phyloP scores from a whole-genome alignment of 53 echinoderm and acorn worm species.

The Astropecten irregularis region DNA sequence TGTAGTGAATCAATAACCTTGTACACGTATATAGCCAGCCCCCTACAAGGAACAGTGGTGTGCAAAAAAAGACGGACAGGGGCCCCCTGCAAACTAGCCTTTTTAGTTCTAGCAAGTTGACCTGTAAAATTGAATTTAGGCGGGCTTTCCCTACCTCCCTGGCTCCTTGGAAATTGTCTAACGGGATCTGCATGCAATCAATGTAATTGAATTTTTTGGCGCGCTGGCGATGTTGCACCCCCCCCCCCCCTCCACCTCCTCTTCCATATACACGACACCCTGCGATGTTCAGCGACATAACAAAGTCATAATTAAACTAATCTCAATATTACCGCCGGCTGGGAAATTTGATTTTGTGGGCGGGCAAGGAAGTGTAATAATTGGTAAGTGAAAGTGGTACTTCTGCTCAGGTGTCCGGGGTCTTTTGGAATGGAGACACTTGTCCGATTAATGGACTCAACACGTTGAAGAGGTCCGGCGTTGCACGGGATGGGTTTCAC shows the following conservation, averaged over 20 bases:
- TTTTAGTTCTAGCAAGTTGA: constrained; percentile 74
- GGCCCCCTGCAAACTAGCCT: constrained; percentile 62
- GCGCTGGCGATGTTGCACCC: neutral
- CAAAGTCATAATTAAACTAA: constrained; percentile 68
- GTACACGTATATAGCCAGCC: neutral
- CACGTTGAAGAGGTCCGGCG: constrained; percentile 37
- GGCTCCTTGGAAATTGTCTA: constrained; percentile 64
- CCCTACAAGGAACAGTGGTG: constrained; percentile 46
- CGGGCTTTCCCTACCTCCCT: constrained; percentile 31
- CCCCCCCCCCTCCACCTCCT: neutral
- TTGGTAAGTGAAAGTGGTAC: constrained; percentile 68
- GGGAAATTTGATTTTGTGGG: constrained; percentile 62
- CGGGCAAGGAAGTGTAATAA: constrained; percentile 69
- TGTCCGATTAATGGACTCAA: constrained; percentile 56
- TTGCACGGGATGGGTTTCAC: too few relatives aligned
- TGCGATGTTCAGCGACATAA: neutral
- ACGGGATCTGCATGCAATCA: constrained; percentile 55
- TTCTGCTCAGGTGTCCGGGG: constrained; percentile 51
- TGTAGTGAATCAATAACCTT: constrained; percentile 61
- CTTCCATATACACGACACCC: neutral
- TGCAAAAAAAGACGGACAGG: constrained; percentile 37
- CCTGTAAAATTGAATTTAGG: constrained; percentile 62
- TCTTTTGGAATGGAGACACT: constrained; percentile 38
- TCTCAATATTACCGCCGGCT: constrained; percentile 66
- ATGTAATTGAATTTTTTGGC: constrained; percentile 53